Evolutionary conservation across 2,888 invertebrate genomes (phyloP).

Genomic region (Ectropis crepuscularia): DNA sequence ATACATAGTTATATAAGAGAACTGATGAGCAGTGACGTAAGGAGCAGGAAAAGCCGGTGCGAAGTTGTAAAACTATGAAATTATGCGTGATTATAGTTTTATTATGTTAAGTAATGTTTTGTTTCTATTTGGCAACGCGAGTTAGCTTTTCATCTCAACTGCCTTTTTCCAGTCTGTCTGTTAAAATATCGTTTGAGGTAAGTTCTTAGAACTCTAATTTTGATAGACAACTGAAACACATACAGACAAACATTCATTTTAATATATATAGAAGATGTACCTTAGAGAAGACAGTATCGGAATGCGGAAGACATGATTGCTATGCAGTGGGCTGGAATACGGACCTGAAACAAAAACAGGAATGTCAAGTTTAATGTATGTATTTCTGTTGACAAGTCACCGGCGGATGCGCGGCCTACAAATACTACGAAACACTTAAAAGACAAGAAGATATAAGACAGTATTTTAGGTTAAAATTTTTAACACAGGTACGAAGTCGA

Average conservation of each 20-base stretch:
- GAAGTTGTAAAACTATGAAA: conserved; percentile 24
- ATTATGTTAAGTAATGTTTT: conserved; percentile 17
- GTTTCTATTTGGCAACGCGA: conserved; percentile 20
- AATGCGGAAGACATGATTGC: conserved; percentile 17
- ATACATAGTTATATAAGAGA: conserved; percentile 23
- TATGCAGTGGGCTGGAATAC: conserved; percentile 11
- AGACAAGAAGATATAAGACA: not conserved
- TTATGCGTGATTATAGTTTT: conserved; percentile 16
- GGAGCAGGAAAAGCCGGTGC: conserved; percentile 25
- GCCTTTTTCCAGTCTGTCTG: no score
- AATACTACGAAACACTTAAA: not conserved
- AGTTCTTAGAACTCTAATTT: no score
- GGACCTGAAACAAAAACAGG: conserved; percentile 24
- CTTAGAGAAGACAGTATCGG: conserved; percentile 16
- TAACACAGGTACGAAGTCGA: no score
- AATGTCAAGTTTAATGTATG: not conserved
- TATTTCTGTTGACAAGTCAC: not conserved
- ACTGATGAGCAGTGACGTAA: conserved; percentile 32
- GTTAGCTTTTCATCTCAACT: conserved; percentile 5
- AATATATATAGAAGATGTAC: conserved; percentile 5
- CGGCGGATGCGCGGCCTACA: no score
- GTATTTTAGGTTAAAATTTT: no score
- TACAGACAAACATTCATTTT: no score
- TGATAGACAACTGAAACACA: no score
- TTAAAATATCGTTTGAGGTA: no score